Evolutionary conservation across 2,113 vertebrate species (phyloP).

Genomic region (Daubentonia madagascariensis): DNA sequence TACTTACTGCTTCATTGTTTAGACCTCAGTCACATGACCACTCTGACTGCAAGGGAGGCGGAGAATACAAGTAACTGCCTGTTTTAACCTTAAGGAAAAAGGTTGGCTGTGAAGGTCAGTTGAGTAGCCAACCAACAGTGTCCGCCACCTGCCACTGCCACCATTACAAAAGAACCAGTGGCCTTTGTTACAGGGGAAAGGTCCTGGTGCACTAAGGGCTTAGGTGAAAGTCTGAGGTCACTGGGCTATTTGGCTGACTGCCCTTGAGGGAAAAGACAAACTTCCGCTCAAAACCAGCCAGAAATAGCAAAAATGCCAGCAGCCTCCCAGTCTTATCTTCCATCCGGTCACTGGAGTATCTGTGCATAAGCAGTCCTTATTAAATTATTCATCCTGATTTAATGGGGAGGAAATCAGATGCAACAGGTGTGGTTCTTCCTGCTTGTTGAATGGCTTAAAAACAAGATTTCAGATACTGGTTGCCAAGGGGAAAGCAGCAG

Average conservation of each 20-base stretch:
- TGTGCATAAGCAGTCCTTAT: slow-evolving; percentile 61
- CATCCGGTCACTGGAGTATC: slow-evolving; percentile 43
- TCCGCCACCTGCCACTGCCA: background rate
- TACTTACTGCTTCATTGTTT: background rate
- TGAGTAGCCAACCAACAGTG: background rate
- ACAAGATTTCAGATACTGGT: slow-evolving; percentile 75
- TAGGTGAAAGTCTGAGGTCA: background rate
- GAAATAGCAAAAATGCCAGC: slow-evolving; percentile 10
- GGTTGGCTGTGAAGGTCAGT: background rate
- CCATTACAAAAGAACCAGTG: background rate
- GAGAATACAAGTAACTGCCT: background rate
- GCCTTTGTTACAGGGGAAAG: background rate
- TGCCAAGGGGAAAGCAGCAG: slow-evolving; percentile 72
- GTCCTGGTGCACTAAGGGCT: background rate
- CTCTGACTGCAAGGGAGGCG: background rate
- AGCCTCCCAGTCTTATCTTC: slow-evolving; percentile 37
- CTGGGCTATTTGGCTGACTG: background rate
- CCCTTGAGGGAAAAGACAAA: background rate
- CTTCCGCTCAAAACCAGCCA: background rate
- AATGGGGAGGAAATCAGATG: slow-evolving; percentile 73
- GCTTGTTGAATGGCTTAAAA: slow-evolving; percentile 76
- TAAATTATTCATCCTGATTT: slow-evolving; percentile 85
- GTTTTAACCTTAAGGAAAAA: background rate
- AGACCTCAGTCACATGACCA: background rate
- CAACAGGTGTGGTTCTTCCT: slow-evolving; percentile 82